Conservation (phyloP, 2,797 vertebrate species). For the Varecia variegata region DNA sequence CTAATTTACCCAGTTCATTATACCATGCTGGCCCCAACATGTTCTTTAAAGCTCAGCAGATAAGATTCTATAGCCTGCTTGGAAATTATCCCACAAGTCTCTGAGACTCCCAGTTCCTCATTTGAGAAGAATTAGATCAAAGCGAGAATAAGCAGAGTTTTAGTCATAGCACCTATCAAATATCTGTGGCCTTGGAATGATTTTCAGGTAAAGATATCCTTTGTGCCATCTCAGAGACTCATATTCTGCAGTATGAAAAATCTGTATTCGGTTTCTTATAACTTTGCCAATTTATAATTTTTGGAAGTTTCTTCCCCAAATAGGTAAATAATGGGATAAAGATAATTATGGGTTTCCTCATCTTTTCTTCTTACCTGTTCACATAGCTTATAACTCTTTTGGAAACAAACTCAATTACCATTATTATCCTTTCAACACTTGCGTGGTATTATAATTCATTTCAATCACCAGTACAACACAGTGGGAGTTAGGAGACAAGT, state of each 20-base stretch:
- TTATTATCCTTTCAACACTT: conserved; percentile 64
- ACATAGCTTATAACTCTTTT: conserved; percentile 55
- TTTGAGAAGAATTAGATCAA: conserved; percentile 19
- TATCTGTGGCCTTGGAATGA: neutral
- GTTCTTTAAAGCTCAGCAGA: conserved; percentile 56
- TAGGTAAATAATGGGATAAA: conserved; percentile 61
- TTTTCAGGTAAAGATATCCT: conserved; percentile 18
- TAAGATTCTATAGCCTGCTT: conserved; percentile 53
- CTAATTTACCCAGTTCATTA: conserved; percentile 45
- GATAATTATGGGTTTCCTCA: conserved; percentile 63
- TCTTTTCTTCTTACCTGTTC: conserved; percentile 53
- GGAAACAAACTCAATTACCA: conserved; percentile 58
- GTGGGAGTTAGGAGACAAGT: conserved; percentile 16
- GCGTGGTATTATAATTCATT: conserved; percentile 6
- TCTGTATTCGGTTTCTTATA: conserved; percentile 26
- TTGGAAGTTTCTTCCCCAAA: conserved; percentile 22
- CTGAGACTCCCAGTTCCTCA: neutral
- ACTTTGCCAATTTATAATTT: conserved; percentile 31
- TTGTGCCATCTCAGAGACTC: neutral
- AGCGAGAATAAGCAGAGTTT: conserved; percentile 1
- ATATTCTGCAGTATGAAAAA: neutral
- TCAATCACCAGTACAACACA: neutral
- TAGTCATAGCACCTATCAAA: neutral
- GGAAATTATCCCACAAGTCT: conserved; percentile 40
- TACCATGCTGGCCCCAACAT: conserved; percentile 42